Percentiles rank a stretch among this genome's conserved stretches.
Conservation (phyloP, 2,113 vertebrate species). For the Heterocephalus glaber region DNA sequence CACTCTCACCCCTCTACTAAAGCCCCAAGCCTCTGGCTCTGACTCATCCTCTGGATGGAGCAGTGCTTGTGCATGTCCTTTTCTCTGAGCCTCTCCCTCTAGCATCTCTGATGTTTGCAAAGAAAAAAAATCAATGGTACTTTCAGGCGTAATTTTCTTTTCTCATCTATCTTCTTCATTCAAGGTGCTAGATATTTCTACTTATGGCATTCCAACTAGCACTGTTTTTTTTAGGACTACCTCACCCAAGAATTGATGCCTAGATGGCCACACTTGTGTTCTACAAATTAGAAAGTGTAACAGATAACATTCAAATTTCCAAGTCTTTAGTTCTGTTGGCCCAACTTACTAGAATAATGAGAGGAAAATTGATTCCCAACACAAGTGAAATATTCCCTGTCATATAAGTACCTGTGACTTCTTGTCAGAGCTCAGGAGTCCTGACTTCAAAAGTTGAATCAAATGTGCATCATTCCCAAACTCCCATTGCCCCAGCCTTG, state of each 20-base stretch:
- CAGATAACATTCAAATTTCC: neutral
- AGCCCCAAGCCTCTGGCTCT: neutral
- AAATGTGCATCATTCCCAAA: neutral
- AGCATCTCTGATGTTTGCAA: neutral
- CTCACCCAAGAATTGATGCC: neutral
- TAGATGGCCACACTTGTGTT: neutral
- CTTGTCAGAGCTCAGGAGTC: neutral
- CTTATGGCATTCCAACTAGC: neutral
- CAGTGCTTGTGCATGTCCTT: fast-evolving
- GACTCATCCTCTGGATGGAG: neutral
- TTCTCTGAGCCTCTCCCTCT: neutral
- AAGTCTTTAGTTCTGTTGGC: neutral
- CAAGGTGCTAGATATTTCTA: neutral
- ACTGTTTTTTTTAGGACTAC: neutral
- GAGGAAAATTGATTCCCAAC: neutral
- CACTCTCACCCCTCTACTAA: no score
- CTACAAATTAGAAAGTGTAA: neutral
- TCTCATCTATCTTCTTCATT: neutral
- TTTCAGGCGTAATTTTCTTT: neutral
- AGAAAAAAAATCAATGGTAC: neutral
- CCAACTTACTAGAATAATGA: neutral
- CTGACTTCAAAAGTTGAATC: neutral
- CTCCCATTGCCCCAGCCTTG: neutral
- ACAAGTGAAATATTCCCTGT: neutral
- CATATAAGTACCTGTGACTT: neutral